Conservation (phyloP, 2,888 invertebrate genomes). For the Pollenia griseotomentosa region DNA sequence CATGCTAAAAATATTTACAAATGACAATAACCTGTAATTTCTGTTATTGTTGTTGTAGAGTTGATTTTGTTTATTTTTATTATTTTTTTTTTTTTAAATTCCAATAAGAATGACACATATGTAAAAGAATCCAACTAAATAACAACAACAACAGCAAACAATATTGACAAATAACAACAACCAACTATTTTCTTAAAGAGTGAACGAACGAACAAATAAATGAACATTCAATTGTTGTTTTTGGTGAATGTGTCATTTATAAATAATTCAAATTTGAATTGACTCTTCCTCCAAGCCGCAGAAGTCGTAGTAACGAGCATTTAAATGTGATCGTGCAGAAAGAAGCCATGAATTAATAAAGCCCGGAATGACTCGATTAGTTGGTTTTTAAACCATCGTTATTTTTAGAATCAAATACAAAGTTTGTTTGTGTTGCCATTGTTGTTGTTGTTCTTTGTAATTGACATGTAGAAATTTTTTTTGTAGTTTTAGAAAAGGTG, state of each 20-base stretch:
- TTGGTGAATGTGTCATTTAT: conserved; percentile 51
- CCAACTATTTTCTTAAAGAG: conserved; percentile 25
- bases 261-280: conserved; percentile 25
- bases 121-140: conserved; percentile 49
- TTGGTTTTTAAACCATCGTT: conserved; percentile 48
- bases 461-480: conserved; percentile 35
- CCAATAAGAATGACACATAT: conserved; percentile 66
- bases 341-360: conserved; percentile 34
- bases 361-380: conserved; percentile 3
- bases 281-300: conserved; percentile 3
- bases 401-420: conserved; percentile 54
- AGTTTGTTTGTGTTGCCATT: not conserved
- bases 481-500: conserved; percentile 37
- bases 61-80: not conserved
- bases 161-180: conserved; percentile 12
- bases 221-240: conserved; percentile 31
- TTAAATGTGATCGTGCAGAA: conserved; percentile 35
- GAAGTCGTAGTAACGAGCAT: conserved; percentile 20
- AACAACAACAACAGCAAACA: conserved; percentile 24
- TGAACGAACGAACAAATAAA: not conserved
- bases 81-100: conserved; percentile 19
- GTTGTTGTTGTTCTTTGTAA: conserved; percentile 5
- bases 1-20: conserved; percentile 56
- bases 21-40: conserved; percentile 66
- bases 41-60: conserved; percentile 2